phyloP scores from a whole-genome alignment of 2,888 invertebrate species.

The Phoenoteleia sp. region DNA sequence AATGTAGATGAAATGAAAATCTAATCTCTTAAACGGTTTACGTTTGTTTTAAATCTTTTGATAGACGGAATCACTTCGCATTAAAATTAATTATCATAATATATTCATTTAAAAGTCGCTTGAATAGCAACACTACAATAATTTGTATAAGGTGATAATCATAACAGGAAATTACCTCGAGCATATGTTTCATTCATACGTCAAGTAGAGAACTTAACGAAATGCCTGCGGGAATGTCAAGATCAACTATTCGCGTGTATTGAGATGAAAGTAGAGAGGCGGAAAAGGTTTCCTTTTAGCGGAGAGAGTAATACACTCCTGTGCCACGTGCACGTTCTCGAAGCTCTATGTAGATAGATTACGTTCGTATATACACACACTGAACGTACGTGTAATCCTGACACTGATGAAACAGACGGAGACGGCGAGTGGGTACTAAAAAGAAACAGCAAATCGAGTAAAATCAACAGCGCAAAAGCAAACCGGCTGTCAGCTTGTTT shows the following conservation, averaged over 20 bases:
- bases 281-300: constrained; percentile 59
- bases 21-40: too few species aligned
- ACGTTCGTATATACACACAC: constrained; percentile 23
- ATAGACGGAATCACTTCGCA: too few species aligned
- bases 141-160: constrained; percentile 52
- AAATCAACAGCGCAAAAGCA: constrained; percentile 81
- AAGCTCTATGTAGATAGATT: constrained; percentile 53
- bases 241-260: constrained; percentile 66
- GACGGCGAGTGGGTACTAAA: background rate
- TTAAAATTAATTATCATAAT: too few species aligned
- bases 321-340: constrained; percentile 63
- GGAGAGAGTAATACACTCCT: constrained; percentile 55
- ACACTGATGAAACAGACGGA: constrained; percentile 51
- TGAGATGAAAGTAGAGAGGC: constrained; percentile 66
- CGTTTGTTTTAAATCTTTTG: too few species aligned
- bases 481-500: constrained; percentile 84
- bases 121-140: background rate
- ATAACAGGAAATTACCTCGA: constrained; percentile 57
- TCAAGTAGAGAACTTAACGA: constrained; percentile 66
- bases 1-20: too few species aligned
- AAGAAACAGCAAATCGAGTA: constrained; percentile 73
- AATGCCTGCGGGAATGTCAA: constrained; percentile 71
- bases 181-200: constrained; percentile 62
- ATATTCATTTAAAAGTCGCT: background rate
- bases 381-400: constrained; percentile 43